Conservation (phyloP, 2,797 vertebrate species). For the Syngnathus acus region DNA sequence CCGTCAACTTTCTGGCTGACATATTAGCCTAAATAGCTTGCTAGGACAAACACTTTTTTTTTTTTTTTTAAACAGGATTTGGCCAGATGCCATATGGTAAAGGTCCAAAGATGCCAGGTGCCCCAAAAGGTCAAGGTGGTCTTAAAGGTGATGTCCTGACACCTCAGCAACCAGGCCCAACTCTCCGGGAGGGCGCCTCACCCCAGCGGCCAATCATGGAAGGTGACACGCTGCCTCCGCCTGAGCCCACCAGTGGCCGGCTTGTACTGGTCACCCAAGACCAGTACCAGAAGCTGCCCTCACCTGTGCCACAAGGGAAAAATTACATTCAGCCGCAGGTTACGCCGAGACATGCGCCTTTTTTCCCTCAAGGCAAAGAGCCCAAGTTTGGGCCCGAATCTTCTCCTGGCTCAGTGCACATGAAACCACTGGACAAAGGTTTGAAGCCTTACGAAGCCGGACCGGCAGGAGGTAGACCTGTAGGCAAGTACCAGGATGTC, state of each 20-base stretch:
- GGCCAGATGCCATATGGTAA: conserved; percentile 37
- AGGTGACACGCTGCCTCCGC: conserved; percentile 9
- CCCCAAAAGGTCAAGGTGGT: conserved; percentile 25
- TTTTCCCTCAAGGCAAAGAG: conserved; percentile 17
- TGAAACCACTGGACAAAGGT: conserved; percentile 17
- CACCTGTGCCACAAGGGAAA: conserved; percentile 36
- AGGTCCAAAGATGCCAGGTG: conserved; percentile 26
- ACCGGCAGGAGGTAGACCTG: conserved; percentile 11
- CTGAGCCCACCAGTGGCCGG: conserved; percentile 23
- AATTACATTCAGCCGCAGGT: conserved; percentile 36
- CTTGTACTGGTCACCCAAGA: conserved; percentile 35
- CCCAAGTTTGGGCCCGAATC: conserved; percentile 17
- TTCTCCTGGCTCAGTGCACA: conserved; percentile 14
- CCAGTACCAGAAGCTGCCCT: conserved; percentile 36
- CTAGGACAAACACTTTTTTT: background rate
- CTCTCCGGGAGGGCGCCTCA: conserved; percentile 18
- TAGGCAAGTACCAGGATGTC: conserved; percentile 39
- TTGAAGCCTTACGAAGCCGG: conserved; percentile 10
- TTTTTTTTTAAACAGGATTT: conserved; percentile 42
- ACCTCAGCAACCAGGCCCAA: conserved; percentile 32
- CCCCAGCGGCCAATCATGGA: conserved; percentile 20
- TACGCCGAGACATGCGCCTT: conserved; percentile 20
- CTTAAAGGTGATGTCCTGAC: conserved; percentile 46
- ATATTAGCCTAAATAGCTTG: background rate
- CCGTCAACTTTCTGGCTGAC: background rate